Evolutionary conservation across 2,113 vertebrate species (phyloP), one percentile per base, ranked within the genome.

Genomic region (Rhinopomastus cyanomelas): DNA sequence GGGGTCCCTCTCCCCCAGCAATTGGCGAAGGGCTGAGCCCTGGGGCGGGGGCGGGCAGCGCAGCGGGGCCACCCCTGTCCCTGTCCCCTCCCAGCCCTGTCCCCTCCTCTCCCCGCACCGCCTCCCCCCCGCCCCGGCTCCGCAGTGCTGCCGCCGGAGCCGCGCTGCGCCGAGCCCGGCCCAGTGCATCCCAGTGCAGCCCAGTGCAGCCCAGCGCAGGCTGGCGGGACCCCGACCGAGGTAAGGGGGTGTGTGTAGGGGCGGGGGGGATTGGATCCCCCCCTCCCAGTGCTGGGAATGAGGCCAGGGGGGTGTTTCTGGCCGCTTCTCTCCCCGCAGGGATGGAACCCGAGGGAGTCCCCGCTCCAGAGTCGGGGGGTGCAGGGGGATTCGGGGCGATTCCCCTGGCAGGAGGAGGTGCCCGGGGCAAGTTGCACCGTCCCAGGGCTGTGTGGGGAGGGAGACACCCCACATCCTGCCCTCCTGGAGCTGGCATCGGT

Each of bases 101-200:
- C n/a, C n/a, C n/a, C n/a, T n/a, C n/a, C n/a, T n/a, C n/a, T n/a
- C n/a, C n/a, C n/a, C n/a, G n/a, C n/a, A n/a, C n/a, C n/a, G n/a
- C n/a, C n/a, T n/a, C n/a, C n/a, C 59, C 68, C 30, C 59, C 72
- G 39, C 73, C 3, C 71, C 44, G n/a, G 16, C 80, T 82, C 89
- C 77, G 92, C 85, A 86, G 75, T 88, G 92, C 85, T 23, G 85
- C 73, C 69, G 21, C 39, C 73, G 75, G 92, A 85, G 92, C 85
- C 49, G 88, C 60, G 42, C 88, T 56, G 91, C 42, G 74, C 88
- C 19, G 42, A 39, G 37, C 37, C 60, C 30, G 16, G 64, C 64
- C 34, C 76, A 44, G 42, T 44, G 12, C 42, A 44, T 12, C 42
- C 42, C 17, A 44, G 17, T 17, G 12, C 42, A 44, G 42, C 42